phyloP scores from a whole-genome alignment of 2,113 vertebrate species.

The Leptodactylus fuscus region DNA sequence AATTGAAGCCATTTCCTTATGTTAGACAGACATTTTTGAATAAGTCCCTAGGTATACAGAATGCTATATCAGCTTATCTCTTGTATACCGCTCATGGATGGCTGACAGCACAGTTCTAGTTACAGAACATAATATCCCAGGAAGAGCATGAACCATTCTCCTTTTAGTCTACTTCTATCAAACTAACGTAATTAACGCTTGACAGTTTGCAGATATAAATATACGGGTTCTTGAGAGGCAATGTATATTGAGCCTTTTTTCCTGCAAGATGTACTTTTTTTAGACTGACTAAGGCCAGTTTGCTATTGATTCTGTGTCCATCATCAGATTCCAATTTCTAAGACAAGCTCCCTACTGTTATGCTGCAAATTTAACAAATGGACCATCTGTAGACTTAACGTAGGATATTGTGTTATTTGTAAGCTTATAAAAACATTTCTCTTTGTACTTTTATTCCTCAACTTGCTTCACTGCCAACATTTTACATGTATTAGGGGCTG shows the following conservation, averaged over 20 bases:
- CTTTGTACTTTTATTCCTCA: background rate
- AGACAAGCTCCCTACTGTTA: constrained; percentile 21
- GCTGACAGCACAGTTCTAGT: constrained; percentile 38
- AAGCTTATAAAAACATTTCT: background rate
- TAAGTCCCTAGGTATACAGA: background rate
- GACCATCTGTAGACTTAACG: background rate
- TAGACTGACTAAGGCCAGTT: background rate
- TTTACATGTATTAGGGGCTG: too few species aligned
- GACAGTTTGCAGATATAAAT: constrained; percentile 51
- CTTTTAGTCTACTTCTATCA: constrained; percentile 19
- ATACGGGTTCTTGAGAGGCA: constrained; percentile 20
- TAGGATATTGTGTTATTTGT: background rate
- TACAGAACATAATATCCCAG: constrained; percentile 44
- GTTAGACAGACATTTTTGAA: background rate
- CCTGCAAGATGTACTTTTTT: constrained; percentile 51
- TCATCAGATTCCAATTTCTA: constrained; percentile 45
- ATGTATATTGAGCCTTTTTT: constrained; percentile 47
- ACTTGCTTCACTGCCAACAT: background rate
- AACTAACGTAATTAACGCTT: constrained; percentile 41
- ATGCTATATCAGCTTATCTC: constrained; percentile 34
- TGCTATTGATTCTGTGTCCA: constrained; percentile 43
- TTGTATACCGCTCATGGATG: constrained; percentile 13
- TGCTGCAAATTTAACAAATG: constrained; percentile 13
- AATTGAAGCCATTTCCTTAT: background rate
- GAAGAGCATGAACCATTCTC: background rate